These are phyloP conservation scores for Silurus asotus DNA, from an alignment of 2,113 vertebrate genomes.

Conservation along the genomic window DNA sequence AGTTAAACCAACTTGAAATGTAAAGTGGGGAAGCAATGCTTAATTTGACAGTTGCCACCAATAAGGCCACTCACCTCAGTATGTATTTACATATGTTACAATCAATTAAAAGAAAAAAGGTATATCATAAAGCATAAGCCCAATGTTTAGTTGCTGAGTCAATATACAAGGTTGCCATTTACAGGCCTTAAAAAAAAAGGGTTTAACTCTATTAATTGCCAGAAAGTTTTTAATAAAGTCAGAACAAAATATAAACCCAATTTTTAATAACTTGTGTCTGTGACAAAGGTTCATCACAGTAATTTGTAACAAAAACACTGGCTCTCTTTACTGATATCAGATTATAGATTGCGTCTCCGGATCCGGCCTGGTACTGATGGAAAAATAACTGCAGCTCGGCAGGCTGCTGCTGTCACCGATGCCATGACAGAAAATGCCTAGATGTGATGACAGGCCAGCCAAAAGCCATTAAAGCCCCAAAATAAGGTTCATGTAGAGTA, in stretches of 20 bases:
- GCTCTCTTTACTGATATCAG: slow-evolving; percentile 38
- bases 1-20: too few relatives aligned
- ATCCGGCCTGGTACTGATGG: slow-evolving; percentile 36
- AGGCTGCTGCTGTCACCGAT: slow-evolving; percentile 32
- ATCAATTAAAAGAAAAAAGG: neutral
- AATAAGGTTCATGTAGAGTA: slow-evolving; percentile 47
- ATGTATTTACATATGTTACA: neutral
- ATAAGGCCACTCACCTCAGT: neutral
- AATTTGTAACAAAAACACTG: slow-evolving; percentile 24
- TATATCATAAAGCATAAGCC: neutral
- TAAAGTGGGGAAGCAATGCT: neutral
- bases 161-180: neutral
- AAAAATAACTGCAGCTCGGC: slow-evolving; percentile 39
- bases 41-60: neutral
- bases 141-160: neutral
- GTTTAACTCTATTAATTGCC: neutral
- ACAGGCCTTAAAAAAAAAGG: neutral
- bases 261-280: neutral
- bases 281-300: neutral
- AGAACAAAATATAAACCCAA: neutral
- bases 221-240: neutral
- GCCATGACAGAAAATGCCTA: slow-evolving; percentile 41
- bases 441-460: slow-evolving; percentile 52
- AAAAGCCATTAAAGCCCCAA: slow-evolving; percentile 54
- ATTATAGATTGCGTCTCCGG: slow-evolving; percentile 47